These are phyloP conservation scores for Drosophila anceps DNA, from an alignment of 2,888 invertebrate species.

Conservation along the genomic window DNA sequence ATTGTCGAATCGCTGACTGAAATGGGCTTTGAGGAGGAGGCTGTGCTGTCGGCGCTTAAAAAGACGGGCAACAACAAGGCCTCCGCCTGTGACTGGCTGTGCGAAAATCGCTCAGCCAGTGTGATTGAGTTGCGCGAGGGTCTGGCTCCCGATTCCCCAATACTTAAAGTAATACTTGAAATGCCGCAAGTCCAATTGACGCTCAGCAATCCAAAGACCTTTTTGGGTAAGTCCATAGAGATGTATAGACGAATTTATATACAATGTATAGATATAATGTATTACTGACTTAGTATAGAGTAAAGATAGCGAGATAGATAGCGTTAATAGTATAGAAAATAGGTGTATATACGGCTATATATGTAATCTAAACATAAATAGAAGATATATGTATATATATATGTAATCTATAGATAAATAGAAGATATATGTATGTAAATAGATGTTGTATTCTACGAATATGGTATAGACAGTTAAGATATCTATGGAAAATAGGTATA, in stretches of 20 bases:
- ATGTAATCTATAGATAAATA: neutral
- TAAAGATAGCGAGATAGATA: no score
- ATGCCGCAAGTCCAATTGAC: constrained; percentile 89
- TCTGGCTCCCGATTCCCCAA: constrained; percentile 87
- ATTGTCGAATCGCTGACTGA: constrained; percentile 79
- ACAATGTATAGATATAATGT: neutral
- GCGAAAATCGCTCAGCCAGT: constrained; percentile 87
- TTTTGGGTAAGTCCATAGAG: constrained; percentile 86
- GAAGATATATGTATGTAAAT: neutral
- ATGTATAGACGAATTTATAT: accelerated
- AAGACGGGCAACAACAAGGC: constrained; percentile 88
- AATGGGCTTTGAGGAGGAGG: constrained; percentile 89
- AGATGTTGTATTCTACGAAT: neutral
- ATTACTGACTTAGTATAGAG: neutral
- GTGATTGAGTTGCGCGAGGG: constrained; percentile 87
- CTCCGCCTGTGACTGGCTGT: constrained; percentile 89
- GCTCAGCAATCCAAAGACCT: constrained; percentile 88
- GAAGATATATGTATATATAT: no score
- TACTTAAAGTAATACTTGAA: constrained; percentile 88
- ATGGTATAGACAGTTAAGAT: neutral
- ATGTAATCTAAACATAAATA: no score
- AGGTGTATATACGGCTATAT: no score
- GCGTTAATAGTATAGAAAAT: no score
- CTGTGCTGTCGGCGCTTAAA: constrained; percentile 87
- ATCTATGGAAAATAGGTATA: neutral